Evolutionary conservation across 2,113 vertebrate genomes (phyloP), one percentile per base, ranked within the genome.

Genomic region (Microcebus ravelobensis): DNA sequence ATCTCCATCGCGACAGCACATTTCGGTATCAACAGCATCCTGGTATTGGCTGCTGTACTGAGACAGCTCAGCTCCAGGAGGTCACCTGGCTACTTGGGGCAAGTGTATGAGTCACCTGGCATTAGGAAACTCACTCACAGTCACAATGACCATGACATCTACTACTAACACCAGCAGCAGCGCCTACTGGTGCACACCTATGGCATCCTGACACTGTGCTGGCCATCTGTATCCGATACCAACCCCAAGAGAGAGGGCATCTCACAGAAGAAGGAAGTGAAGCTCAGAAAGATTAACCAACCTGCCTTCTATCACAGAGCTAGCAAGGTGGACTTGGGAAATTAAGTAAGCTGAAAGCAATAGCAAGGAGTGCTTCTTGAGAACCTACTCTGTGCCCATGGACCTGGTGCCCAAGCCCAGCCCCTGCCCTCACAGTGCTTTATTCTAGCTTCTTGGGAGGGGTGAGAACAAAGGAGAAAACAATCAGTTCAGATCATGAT

Each of bases 391-490:
- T 1, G 3, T 3, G 42, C 81, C 13, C 2, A 13, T 29, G 61
- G 25, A 27, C 61, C 55, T 1, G 20, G 55, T 8, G 18, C 55
- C 55, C 31, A 55, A 71, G 17, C 8, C 0, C 8, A 12, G 17
- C 4, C 39, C 70, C 57, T 6, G 65, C 5, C 9, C 20, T 20
- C 3, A 0, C 0, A 0, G 34, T 11, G 42, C n/a, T 48, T 73
- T 29, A 0, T 0, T 68, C 63, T 0, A 29, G 50, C 9, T 55
- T n/a, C 15, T 0, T 0, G 55, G 73, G 2, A 3, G 4, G 48
- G 6, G 27, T 6, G 59, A 20, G 14, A 36, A 27, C 2, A 17
- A 31, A 42, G 0, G 3, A 85, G 68, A 39, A 34, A 73, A 45
- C 25, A 74, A 81, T 42, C 48, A 7, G 11, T 77, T 39, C 23